Base-by-base conservation (phyloP, 2,888 invertebrate species). In the Volucella inanis region DNA sequence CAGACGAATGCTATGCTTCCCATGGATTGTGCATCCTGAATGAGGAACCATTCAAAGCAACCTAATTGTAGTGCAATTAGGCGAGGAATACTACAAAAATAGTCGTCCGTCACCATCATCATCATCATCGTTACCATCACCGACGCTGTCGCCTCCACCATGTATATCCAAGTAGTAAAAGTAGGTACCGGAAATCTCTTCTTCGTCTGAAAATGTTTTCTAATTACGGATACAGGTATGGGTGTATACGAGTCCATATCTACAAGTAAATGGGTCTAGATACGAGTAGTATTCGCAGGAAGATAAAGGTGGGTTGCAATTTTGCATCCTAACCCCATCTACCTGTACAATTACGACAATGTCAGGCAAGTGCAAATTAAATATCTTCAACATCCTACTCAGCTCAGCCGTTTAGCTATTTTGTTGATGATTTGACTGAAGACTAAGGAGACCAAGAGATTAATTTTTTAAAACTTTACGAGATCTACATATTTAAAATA, bases 11-110 rank as follows among this genome's bases (percentile, higher is more conserved):
- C 22, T 22, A 22, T 22, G 39, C 50, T 67, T 67, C 55, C 54
- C 49, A 79, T 71, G 65, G 52, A 57, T 65, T 71, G 22, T 22
- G 59, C 59, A 12, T 18, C 31, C 50, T 55, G 18, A 52, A 72
- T 74, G 43, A 67, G 50, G 67, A 57, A 65, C 83, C 79, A 70
- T 79, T 84, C 74, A 74, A 55, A 62, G 79, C 64, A 31, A 31
- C 71, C 71, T 84, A 84, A 84, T 84, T 84, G 84, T 79, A 75
- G 67, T 84, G 67, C 75, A 84, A 79, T 84, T 79, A 84, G 75
- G 31, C 31, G 31, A 67, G 65, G 45, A 67, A 71, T 67, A 75
- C 64, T 71, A 75, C 75, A 76, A 9, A 47, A n/a, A 50, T 71
- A 14, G 70, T 75, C 74, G 67, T 54, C 74, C 59, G 59, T 31